Evolutionary conservation across 2,797 vertebrate species (phyloP).

Genomic region (Acrocephalus scirpaceus): DNA sequence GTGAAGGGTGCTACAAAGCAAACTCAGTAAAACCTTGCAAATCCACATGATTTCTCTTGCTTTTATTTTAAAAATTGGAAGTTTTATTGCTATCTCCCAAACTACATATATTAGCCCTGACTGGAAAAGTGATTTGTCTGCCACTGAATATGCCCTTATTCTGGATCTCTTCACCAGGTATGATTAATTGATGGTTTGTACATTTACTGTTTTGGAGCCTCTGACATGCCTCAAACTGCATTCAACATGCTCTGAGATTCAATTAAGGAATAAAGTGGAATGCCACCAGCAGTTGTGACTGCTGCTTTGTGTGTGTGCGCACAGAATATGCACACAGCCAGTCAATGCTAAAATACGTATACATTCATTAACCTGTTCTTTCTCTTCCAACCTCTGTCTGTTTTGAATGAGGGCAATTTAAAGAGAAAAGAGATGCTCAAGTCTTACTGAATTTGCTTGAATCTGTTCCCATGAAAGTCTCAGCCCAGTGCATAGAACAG

Average conservation of each 20-base stretch:
- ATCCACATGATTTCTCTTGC: neutral
- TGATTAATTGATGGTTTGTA: neutral
- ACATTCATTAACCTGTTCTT: neutral
- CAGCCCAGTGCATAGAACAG: neutral
- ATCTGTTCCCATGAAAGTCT: neutral
- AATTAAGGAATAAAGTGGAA: neutral
- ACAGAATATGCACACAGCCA: neutral
- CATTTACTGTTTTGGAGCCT: neutral
- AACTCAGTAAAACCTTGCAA: conserved; percentile 30
- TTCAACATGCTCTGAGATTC: neutral
- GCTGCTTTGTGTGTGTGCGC: neutral
- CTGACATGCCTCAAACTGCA: neutral
- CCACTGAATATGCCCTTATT: neutral
- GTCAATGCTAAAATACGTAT: neutral
- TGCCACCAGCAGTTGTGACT: neutral
- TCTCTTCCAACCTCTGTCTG: neutral
- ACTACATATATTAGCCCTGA: neutral
- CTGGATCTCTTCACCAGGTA: neutral
- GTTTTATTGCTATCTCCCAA: neutral
- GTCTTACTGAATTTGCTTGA: neutral
- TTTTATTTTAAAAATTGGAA: neutral
- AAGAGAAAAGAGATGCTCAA: neutral
- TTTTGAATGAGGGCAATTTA: neutral
- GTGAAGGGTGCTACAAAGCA: neutral
- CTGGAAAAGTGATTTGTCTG: neutral